Conservation (phyloP, 2,888 invertebrate genomes). For the Drosophila hawaiiensis region DNA sequence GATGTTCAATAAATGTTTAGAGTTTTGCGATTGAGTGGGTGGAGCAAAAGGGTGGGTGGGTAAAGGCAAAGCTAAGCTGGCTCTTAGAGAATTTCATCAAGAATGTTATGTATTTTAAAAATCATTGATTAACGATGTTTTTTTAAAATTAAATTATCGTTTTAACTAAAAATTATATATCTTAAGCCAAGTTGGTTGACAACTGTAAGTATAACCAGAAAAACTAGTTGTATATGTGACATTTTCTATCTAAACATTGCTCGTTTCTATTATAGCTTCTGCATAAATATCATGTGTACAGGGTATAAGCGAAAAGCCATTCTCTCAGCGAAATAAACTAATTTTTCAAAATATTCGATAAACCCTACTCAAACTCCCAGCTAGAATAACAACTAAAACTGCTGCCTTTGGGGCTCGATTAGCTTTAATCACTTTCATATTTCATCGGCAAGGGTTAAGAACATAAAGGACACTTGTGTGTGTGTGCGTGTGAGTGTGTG, state of each 20-base stretch:
- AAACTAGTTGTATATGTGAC: background rate
- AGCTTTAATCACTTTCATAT: constrained; percentile 43
- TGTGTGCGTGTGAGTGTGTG: background rate
- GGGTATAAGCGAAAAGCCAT: background rate
- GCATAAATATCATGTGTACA: background rate
- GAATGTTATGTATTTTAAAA: background rate
- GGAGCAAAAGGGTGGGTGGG: too few relatives aligned
- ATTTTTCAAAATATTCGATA: constrained; percentile 20
- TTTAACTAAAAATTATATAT: background rate
- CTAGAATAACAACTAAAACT: constrained; percentile 13
- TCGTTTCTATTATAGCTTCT: background rate
- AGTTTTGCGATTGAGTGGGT: constrained; percentile 25
- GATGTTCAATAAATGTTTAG: constrained; percentile 3
- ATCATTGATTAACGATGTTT: background rate
- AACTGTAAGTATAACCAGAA: background rate
- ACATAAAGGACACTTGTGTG: constrained; percentile 27
- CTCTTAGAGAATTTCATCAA: too few relatives aligned
- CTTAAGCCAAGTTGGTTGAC: background rate
- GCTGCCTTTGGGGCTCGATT: constrained; percentile 10
- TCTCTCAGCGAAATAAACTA: constrained; percentile 14
- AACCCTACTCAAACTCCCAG: background rate
- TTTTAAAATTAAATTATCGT: background rate
- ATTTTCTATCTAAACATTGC: background rate
- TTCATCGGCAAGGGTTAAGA: constrained; percentile 28
- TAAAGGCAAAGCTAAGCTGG: background rate